Evolutionary conservation across 92 coral and sea anemone genomes (phyloP).

Genomic region (Galaxea fascicularis): DNA sequence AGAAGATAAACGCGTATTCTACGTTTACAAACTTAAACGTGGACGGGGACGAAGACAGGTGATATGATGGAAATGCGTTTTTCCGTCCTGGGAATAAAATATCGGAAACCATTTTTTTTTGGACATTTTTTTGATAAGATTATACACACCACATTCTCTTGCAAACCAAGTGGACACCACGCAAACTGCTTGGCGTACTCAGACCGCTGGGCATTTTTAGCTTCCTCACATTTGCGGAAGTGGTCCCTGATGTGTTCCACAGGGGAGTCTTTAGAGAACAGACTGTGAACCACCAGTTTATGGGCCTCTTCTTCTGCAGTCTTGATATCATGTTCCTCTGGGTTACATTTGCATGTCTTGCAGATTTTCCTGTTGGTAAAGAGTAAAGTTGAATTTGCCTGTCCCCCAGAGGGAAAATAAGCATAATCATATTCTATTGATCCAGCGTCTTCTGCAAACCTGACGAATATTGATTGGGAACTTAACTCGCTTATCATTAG

Average conservation of each 20-base stretch:
- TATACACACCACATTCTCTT: constrained; percentile 85
- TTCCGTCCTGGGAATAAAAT: too few relatives aligned
- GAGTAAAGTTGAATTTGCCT: too few relatives aligned
- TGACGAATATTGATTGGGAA: too few relatives aligned
- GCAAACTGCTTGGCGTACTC: constrained; percentile 88
- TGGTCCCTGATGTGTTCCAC: constrained; percentile 82
- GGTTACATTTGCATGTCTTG: constrained; percentile 96
- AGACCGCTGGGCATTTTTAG: constrained; percentile 61
- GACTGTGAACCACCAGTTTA: constrained; percentile 79
- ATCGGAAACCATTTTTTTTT: background rate
- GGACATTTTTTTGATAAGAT: too few relatives aligned
- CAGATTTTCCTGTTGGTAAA: constrained; percentile 85
- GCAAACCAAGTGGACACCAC: constrained; percentile 98
- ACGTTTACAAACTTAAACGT: too few relatives aligned
- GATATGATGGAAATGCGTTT: too few relatives aligned
- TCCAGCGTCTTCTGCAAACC: too few relatives aligned
- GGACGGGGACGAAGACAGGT: too few relatives aligned
- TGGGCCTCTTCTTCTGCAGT: constrained; percentile 88
- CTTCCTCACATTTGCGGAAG: constrained; percentile 76
- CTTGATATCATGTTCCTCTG: constrained; percentile 95
- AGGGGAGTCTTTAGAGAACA: constrained; percentile 81
- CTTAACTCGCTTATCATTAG: too few relatives aligned
- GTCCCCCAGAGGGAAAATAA: too few relatives aligned
- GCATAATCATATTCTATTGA: too few relatives aligned
- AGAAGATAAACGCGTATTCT: too few relatives aligned